A percentile compares a stretch with the other conserved stretches of the same genome.
phyloP scores from a whole-genome alignment of 2,113 vertebrate genomes.

The Pachycephala philippinensis region DNA sequence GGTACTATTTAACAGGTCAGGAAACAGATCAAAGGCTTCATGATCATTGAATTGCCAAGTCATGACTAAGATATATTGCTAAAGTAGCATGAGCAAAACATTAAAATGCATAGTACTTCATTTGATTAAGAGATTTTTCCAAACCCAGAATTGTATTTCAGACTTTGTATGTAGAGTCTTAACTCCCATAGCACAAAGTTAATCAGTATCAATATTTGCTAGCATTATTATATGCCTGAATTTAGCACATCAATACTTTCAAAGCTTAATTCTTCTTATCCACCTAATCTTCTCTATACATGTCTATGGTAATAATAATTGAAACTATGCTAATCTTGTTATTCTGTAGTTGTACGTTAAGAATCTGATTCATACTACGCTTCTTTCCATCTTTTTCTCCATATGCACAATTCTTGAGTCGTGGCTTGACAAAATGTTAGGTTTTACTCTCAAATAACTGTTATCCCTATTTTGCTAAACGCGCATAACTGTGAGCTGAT shows the following conservation, averaged over 20 bases:
- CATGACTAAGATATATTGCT: not conserved
- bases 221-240: not conserved
- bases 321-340: not conserved
- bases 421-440: not conserved
- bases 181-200: not conserved
- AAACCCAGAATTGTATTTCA: not conserved
- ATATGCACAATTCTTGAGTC: not conserved
- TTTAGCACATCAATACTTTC: not conserved
- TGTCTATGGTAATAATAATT: not conserved
- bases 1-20: not conserved
- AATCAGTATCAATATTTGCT: not conserved
- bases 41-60: not conserved
- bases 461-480: not conserved
- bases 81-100: not conserved
- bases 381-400: not conserved
- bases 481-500: not conserved
- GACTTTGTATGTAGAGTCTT: not conserved
- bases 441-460: not conserved
- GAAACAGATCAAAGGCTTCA: not conserved
- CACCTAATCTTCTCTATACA: not conserved
- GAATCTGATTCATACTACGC: not conserved
- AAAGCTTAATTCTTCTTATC: not conserved
- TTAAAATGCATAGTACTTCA: not conserved
- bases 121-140: not conserved
- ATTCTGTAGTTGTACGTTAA: not conserved